Evolutionary conservation across 2,113 vertebrate genomes (phyloP).

Genomic region (Scomber japonicus): DNA sequence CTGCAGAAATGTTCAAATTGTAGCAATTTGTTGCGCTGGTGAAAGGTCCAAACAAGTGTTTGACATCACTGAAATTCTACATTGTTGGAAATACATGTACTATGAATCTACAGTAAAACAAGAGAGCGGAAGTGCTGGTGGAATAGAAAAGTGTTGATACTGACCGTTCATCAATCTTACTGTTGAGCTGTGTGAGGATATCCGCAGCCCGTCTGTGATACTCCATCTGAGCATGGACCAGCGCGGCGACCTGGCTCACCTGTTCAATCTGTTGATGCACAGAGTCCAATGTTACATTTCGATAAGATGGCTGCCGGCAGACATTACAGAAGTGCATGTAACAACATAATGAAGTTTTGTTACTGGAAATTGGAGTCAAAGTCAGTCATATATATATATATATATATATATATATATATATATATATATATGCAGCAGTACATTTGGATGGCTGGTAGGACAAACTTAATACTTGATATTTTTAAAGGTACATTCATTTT

Average conservation of each 20-base stretch:
- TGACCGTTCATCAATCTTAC: conserved; percentile 94
- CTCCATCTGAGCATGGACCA: conserved; percentile 97
- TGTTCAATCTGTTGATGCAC: conserved; percentile 91
- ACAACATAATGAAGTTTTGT: too few species aligned
- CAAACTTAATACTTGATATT: too few species aligned
- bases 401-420: too few species aligned
- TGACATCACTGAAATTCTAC: not conserved
- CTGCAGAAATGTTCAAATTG: not conserved
- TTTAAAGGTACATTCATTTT: too few species aligned
- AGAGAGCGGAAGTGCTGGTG: not conserved
- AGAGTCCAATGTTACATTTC: conserved; percentile 19
- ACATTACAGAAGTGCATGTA: not conserved
- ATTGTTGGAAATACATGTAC: not conserved
- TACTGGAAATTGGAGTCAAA: too few species aligned
- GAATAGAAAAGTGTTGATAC: conserved; percentile 9
- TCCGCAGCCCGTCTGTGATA: conserved; percentile 95
- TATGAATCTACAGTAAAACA: not conserved
- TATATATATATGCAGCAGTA: not conserved
- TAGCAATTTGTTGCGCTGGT: not conserved
- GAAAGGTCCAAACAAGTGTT: not conserved
- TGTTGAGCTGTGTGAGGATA: conserved; percentile 94
- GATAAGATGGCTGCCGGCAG: not conserved
- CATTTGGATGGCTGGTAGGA: too few species aligned
- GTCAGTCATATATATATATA: too few species aligned
- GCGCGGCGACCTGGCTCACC: conserved; percentile 96